Conservation (phyloP, 2,888 invertebrate genomes). For the Antitype chi region DNA sequence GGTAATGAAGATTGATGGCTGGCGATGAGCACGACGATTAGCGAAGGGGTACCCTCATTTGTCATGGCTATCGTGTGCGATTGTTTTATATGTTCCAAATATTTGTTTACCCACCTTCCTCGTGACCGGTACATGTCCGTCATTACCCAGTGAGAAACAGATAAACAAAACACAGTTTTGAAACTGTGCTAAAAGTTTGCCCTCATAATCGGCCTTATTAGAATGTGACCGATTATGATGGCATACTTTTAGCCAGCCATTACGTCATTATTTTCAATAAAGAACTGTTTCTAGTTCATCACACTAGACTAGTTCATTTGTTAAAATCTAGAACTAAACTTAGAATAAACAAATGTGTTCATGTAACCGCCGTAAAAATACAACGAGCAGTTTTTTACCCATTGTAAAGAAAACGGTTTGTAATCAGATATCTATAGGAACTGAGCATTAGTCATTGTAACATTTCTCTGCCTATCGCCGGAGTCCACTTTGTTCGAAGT, state of each 20-base stretch:
- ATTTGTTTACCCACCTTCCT: constrained; percentile 33
- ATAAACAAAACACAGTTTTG: not conserved
- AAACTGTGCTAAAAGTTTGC: not conserved
- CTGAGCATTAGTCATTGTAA: constrained; percentile 26
- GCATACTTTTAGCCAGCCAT: too few species aligned
- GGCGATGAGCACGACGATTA: constrained; percentile 80
- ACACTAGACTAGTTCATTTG: not conserved
- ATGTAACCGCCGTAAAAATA: not conserved
- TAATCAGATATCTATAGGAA: constrained; percentile 19
- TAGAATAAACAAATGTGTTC: not conserved
- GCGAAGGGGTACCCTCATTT: constrained; percentile 74
- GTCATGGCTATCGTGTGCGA: constrained; percentile 67
- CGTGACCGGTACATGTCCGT: not conserved
- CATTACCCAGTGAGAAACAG: not conserved
- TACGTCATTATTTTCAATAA: not conserved
- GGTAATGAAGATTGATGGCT: constrained; percentile 89
- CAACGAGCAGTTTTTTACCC: not conserved
- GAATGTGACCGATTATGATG: too few species aligned
- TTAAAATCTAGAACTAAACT: constrained; percentile 1
- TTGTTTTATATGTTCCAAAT: constrained; percentile 61
- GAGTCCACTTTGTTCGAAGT: constrained; percentile 38
- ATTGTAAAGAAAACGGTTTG: constrained; percentile 9
- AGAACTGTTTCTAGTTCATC: not conserved
- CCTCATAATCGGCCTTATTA: not conserved
- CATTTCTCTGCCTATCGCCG: constrained; percentile 33